Percentiles rank a stretch among this genome's conserved stretches.
These are phyloP conservation scores for Trachelipus rathkii DNA, from an alignment of 1,140 invertebrate species.

Conservation along the genomic window DNA sequence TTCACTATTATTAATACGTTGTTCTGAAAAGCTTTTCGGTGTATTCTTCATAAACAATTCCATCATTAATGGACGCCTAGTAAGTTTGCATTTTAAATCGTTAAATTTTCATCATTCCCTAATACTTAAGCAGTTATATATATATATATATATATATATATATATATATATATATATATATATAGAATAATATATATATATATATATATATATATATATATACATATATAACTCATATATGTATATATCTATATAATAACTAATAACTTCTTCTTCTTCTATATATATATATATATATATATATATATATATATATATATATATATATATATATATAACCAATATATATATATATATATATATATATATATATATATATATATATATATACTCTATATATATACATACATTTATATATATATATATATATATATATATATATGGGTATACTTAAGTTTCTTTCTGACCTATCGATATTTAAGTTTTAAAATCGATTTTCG, in stretches of 20 bases:
- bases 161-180: slow-evolving; percentile 11
- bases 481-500: no score
- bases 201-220: slow-evolving; percentile 11
- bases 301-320: not conserved
- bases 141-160: slow-evolving; percentile 11
- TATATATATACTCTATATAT: slow-evolving; percentile 5
- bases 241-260: not conserved
- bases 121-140: no score
- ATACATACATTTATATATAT: not conserved
- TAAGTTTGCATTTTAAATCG: no score
- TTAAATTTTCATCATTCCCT: no score
- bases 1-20: no score
- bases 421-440: slow-evolving; percentile 15
- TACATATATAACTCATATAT: slow-evolving; percentile 11
- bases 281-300: not conserved
- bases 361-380: slow-evolving; percentile 12
- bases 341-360: no score
- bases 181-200: not conserved
- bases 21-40: no score
- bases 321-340: slow-evolving; percentile 10
- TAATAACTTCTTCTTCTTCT: no score
- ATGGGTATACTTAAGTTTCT: no score
- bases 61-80: no score
- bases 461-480: no score
- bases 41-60: no score